Base-by-base conservation (phyloP, 2,113 vertebrate genomes). In the Procavia capensis region DNA sequence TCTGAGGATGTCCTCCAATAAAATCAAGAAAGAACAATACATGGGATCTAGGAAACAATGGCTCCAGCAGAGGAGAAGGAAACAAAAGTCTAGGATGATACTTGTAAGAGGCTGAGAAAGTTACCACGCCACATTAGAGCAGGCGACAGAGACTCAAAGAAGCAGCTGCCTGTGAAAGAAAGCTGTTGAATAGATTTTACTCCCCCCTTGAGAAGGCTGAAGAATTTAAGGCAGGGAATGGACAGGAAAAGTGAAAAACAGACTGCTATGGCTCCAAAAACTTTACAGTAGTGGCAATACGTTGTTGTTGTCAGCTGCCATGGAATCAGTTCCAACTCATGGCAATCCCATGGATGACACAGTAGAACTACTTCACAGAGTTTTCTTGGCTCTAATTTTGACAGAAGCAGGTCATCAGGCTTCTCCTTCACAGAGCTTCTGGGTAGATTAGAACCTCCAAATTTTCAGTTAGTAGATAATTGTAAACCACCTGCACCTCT, bases 1-100 rank as follows among this genome's bases (percentile, higher is more conserved):
- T 80, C 41, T 36, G 29, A 93, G 31, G 89, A 79, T 66, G 64
- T 45, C 3, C n/a, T 97, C 50, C 50, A 95, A 63, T n/a, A 85
- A 93, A 92, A 90, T 76, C 9, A 89, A 88, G 74, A 87, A 59
- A 81, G 24, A 79, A 8, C 86, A 75, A 75, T 13, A 8, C 39
- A 57, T 47, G 81, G 13, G 31, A 72, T 90, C 20, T 68, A 93
- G 54, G 36, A 91, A 68, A 86, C 5, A 72, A 83, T 39, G 45
- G 66, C 16, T 34, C 41, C 70, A 79, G 68, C 43, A 63, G 11
- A 45, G 63, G 27, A 36, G 22, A 95, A 45, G 43, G 70, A 36
- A 68, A 66, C 27, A 74, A 24, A 39, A 22, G 78, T 25, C 41
- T 10, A 45, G 47, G 50, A 88, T 50, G 36, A 36, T 13, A 79